Evolutionary conservation across 2,113 vertebrate genomes (phyloP), one percentile per base, ranked within the genome.

Genomic region (Platichthys stellatus): DNA sequence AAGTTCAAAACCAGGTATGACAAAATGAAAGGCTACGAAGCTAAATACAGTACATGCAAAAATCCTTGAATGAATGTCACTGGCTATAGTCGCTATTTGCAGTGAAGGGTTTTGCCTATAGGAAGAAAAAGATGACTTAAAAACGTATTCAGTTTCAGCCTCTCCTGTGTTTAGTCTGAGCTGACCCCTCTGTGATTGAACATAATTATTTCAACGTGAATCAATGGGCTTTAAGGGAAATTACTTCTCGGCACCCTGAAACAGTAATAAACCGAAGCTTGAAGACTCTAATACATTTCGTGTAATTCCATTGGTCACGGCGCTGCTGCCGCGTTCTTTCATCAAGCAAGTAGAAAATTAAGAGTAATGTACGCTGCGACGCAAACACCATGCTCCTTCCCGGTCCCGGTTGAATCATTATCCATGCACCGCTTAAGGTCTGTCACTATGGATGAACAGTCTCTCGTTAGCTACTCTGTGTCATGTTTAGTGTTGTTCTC

Each of bases 11-110:
- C 64, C 28, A 15, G 10, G 47, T 64, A 62, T 74, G 83, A 63
- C 24, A 79, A 69, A 77, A 86, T 62, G 51, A 84, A 81, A 58
- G 72, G 73, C 53, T 60, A 83, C 70, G 65, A 85, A 81, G 80
- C 69, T 86, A 80, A 89, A 87, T 86, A 89, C 83, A 84, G 77
- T 67, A 83, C 87, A 90, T 90, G 88, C 84, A 88, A 77, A 86
- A 76, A 72, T 74, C 75, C 65, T 82, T 76, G 66, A 84, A 80
- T 78, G 74, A 72, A 75, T 47, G 63, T 80, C 66, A 57, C 63
- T 87, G 78, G 75, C 74, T 80, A 51, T 51, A 79, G 86, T 73
- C 61, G 26, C 83, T 72, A 81, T 72, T 74, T 81, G 82, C 73
- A 68, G 74, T 58, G 76, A 86, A 68, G 58, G 26, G 14, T 77